Percentiles rank a stretch among this genome's conserved stretches.
Conservation (phyloP, 23 tunicate genomes). For the Ciona savignyi region DNA sequence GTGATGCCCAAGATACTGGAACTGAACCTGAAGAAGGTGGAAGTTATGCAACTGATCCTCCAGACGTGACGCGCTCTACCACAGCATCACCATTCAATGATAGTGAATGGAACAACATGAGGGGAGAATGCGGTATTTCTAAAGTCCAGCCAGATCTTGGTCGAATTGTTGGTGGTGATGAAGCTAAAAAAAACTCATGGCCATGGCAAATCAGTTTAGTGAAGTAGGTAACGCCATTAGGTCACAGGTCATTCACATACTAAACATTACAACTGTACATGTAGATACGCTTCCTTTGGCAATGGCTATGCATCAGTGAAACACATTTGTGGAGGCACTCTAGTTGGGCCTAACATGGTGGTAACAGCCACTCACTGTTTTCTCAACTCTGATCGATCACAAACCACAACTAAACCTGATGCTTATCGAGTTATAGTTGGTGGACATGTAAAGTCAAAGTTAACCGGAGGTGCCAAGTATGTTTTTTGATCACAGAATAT, state of each 20-base stretch:
- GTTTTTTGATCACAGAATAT: too few species aligned
- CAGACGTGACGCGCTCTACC: neutral
- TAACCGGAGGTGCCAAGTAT: slow-evolving; percentile 27
- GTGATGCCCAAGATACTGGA: neutral
- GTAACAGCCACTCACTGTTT: slow-evolving; percentile 50
- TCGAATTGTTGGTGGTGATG: slow-evolving; percentile 55
- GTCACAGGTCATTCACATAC: slow-evolving; percentile 5
- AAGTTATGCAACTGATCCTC: neutral
- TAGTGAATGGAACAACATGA: slow-evolving; percentile 13
- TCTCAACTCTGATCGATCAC: slow-evolving; percentile 9
- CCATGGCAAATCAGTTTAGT: slow-evolving; percentile 46
- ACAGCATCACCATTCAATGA: slow-evolving; percentile 21
- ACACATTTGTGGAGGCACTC: slow-evolving; percentile 40
- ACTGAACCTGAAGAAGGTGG: neutral
- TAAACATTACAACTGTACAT: neutral
- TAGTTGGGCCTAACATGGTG: slow-evolving; percentile 35
- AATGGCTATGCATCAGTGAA: slow-evolving; percentile 1
- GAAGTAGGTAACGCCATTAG: slow-evolving; percentile 23
- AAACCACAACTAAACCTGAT: slow-evolving; percentile 3
- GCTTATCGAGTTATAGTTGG: slow-evolving; percentile 31
- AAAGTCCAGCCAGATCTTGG: slow-evolving; percentile 24
- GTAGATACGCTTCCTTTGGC: slow-evolving; percentile 31
- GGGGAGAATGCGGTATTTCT: slow-evolving; percentile 61
- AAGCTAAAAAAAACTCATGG: slow-evolving; percentile 44
- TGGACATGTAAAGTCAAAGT: slow-evolving; percentile 28